Evolutionary conservation across 2,113 vertebrate species (phyloP).

Genomic region (Vanacampus margaritifer): DNA sequence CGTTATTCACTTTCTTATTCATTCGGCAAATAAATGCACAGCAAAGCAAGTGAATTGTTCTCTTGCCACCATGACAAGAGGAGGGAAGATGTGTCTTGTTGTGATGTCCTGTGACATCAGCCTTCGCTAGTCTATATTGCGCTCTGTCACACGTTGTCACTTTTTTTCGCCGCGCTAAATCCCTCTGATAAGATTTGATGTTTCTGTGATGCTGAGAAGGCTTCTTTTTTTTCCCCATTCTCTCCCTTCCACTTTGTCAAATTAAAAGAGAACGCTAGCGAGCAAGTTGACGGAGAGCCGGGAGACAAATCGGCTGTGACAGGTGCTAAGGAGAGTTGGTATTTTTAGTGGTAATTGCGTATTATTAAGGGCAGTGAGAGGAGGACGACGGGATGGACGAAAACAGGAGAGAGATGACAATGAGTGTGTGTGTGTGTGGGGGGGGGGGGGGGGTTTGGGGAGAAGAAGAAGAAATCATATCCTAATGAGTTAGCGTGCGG

Average conservation of each 20-base stretch:
- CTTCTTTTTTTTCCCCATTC: constrained; percentile 5
- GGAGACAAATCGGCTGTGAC: constrained; percentile 47
- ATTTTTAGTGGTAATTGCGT: constrained; percentile 53
- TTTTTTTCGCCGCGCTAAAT: constrained; percentile 48
- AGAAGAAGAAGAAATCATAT: constrained; percentile 23
- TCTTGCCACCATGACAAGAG: constrained; percentile 31
- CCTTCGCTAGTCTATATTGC: constrained; percentile 52
- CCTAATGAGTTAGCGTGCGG: constrained; percentile 42
- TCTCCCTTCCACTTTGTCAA: constrained; percentile 36
- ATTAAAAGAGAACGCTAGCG: constrained; percentile 43
- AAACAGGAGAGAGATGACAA: neutral
- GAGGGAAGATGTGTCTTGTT: constrained; percentile 28
- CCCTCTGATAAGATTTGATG: constrained; percentile 59
- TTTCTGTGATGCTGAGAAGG: constrained; percentile 52
- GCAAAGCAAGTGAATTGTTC: constrained; percentile 20
- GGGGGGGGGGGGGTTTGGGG: too few species aligned
- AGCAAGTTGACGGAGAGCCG: constrained; percentile 41
- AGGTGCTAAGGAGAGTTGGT: constrained; percentile 44
- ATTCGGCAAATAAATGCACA: constrained; percentile 17
- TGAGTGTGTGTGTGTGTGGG: too few species aligned
- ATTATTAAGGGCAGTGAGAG: constrained; percentile 31
- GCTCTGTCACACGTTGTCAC: constrained; percentile 60
- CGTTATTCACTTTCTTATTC: constrained; percentile 18
- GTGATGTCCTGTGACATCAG: constrained; percentile 64
- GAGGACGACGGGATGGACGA: constrained; percentile 2